Conservation (phyloP, 2,888 invertebrate genomes). For the Adineta ricciae region DNA sequence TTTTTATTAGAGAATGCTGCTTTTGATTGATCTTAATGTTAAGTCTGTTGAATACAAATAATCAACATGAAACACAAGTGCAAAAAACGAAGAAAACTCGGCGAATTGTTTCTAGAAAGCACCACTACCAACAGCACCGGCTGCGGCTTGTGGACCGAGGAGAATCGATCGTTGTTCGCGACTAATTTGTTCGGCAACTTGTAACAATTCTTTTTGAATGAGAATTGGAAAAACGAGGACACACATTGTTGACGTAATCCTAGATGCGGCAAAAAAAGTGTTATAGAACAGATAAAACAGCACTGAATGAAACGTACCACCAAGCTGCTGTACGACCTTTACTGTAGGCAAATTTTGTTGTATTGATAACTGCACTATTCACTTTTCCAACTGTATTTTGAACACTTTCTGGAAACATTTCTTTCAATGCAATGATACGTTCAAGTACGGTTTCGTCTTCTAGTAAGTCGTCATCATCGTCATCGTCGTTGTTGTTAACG, state of each 20-base stretch:
- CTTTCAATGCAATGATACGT: neutral
- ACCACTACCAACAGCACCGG: neutral
- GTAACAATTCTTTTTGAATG: constrained; percentile 18
- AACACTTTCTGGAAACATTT: constrained; percentile 14
- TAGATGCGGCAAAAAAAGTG: neutral
- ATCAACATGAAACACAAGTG: neutral
- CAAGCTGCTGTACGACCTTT: neutral
- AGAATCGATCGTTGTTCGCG: constrained; percentile 13
- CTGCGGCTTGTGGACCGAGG: neutral
- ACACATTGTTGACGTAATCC: neutral
- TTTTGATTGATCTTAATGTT: neutral
- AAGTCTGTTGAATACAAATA: neutral
- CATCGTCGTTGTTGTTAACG: neutral
- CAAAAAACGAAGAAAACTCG: neutral
- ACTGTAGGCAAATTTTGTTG: neutral
- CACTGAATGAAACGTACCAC: neutral
- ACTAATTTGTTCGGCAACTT: neutral
- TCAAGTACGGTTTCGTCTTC: constrained; percentile 6
- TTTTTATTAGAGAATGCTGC: too few species aligned
- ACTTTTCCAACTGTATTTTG: neutral
- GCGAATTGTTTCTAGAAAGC: neutral
- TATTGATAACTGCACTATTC: neutral
- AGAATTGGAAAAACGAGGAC: neutral
- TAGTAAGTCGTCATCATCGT: neutral
- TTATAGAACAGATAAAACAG: neutral